phyloP scores from a whole-genome alignment of 2,888 invertebrate species.

The Agrotis ipsilon region DNA sequence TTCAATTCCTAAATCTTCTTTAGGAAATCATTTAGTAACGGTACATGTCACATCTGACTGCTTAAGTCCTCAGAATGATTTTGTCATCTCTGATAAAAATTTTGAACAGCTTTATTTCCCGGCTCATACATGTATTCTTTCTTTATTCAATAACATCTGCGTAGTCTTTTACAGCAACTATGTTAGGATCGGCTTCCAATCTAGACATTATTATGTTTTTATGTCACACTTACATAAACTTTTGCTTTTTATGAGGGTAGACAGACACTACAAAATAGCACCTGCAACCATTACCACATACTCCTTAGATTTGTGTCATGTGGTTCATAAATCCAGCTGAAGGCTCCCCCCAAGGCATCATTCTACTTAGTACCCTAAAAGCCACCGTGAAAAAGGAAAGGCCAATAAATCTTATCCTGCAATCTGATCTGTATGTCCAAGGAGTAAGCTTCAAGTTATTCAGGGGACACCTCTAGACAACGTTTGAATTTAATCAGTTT shows the following conservation, averaged over 20 bases:
- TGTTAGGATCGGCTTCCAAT: no score
- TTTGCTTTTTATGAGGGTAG: no score
- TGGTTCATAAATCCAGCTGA: not conserved
- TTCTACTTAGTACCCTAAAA: conserved; percentile 14
- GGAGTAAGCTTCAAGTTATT: conserved; percentile 49
- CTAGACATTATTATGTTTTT: no score
- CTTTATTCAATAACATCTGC: no score
- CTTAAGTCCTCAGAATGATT: not conserved
- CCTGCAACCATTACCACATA: no score
- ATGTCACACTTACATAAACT: no score
- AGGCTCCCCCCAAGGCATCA: not conserved
- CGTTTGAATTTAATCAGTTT: conserved; percentile 55
- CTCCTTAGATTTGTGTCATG: not conserved
- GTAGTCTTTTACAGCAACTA: no score
- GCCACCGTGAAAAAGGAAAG: conserved; percentile 39
- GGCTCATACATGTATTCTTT: no score
- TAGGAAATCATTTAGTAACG: not conserved
- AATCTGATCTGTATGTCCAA: conserved; percentile 48
- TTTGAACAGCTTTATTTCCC: no score
- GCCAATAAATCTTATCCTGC: conserved; percentile 37
- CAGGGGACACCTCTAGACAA: conserved; percentile 50
- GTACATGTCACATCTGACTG: not conserved
- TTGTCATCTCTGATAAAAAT: no score
- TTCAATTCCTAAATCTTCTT: not conserved
- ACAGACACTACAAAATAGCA: no score